phyloP scores from a whole-genome alignment of 2,888 invertebrate genomes.

The Mythimna impura region DNA sequence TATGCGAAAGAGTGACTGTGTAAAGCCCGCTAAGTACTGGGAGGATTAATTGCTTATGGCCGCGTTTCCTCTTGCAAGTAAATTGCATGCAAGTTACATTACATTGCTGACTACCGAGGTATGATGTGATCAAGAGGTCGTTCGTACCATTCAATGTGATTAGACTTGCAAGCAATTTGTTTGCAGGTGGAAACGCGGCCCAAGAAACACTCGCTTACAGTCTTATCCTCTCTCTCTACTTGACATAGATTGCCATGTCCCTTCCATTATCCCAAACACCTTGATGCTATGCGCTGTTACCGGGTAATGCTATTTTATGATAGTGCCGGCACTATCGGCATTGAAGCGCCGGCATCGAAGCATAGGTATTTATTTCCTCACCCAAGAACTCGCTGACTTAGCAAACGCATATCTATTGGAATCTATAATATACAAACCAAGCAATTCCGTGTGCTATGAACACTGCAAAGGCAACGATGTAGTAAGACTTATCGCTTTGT shows the following conservation, averaged over 20 bases:
- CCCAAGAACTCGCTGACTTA: not conserved
- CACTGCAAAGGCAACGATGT: not conserved
- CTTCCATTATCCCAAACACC: not conserved
- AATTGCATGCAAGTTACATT: no score
- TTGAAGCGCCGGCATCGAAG: not conserved
- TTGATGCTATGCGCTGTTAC: not conserved
- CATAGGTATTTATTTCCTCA: not conserved
- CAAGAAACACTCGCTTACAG: not conserved
- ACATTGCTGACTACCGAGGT: no score
- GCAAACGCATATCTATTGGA: not conserved
- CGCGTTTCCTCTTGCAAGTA: no score
- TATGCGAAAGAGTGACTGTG: no score
- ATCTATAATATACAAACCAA: slow-evolving; percentile 2
- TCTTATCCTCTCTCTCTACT: not conserved
- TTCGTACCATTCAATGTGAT: no score
- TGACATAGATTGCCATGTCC: not conserved
- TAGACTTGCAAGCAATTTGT: no score
- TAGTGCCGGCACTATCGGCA: no score
- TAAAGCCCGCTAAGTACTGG: no score
- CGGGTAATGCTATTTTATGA: not conserved
- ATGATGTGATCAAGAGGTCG: no score
- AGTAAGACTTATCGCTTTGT: not conserved
- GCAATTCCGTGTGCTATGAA: not conserved
- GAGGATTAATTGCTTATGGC: not conserved
- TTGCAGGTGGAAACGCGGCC: no score